A percentile compares a stretch with the other conserved stretches of the same genome.
Conservation (phyloP, 2,888 invertebrate genomes). For the Mythimna ferrago region DNA sequence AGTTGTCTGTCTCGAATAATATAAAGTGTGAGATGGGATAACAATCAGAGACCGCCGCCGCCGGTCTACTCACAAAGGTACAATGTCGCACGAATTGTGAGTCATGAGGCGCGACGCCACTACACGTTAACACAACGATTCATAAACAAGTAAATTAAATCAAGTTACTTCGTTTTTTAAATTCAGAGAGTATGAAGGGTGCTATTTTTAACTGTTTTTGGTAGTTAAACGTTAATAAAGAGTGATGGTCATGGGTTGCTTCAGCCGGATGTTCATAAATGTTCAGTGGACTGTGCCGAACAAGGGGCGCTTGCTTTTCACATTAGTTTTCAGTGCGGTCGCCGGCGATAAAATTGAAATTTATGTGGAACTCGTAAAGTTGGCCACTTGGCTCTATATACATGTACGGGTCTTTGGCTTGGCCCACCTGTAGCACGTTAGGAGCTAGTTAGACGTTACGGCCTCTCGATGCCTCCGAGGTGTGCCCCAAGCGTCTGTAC, state of each 20-base stretch:
- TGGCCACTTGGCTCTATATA: slow-evolving; percentile 62
- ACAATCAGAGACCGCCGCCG: slow-evolving; percentile 41
- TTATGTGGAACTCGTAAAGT: slow-evolving; percentile 74
- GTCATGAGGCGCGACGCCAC: slow-evolving; percentile 13
- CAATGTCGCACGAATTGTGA: slow-evolving; percentile 25
- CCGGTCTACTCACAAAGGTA: slow-evolving; percentile 25
- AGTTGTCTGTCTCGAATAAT: slow-evolving; percentile 47
- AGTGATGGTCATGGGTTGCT: slow-evolving; percentile 25
- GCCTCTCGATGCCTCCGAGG: slow-evolving; percentile 62
- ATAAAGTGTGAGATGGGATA: slow-evolving; percentile 50
- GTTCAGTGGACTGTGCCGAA: slow-evolving; percentile 42
- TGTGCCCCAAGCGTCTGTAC: slow-evolving; percentile 69
- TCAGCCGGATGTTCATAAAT: slow-evolving; percentile 45
- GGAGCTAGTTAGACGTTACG: slow-evolving; percentile 65
- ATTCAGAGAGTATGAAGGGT: not conserved
- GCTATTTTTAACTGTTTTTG: slow-evolving; percentile 42
- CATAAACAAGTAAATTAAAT: slow-evolving; percentile 26
- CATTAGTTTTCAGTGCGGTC: slow-evolving; percentile 65
- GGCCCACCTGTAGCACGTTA: slow-evolving; percentile 76
- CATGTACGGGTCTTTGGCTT: slow-evolving; percentile 56
- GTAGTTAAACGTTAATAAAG: slow-evolving; percentile 49
- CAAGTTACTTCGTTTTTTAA: slow-evolving; percentile 24
- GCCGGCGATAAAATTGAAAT: slow-evolving; percentile 72
- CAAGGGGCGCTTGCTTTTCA: slow-evolving; percentile 57
- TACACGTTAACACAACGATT: slow-evolving; percentile 3